These are phyloP conservation scores for Gymnocheta viridis DNA, from an alignment of 2,888 invertebrate genomes.

Conservation along the genomic window DNA sequence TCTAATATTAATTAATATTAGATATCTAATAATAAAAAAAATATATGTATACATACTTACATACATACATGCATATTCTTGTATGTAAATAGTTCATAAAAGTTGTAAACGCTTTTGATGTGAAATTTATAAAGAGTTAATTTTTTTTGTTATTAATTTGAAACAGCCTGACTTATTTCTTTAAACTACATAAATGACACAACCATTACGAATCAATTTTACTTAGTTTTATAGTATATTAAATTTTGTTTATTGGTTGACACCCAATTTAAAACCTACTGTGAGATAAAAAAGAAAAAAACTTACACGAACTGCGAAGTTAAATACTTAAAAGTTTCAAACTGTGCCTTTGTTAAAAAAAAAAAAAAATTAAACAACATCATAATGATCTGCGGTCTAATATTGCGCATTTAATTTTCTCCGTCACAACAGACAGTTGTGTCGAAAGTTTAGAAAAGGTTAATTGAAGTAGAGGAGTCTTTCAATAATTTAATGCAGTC, in stretches of 20 bases:
- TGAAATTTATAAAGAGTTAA: neutral
- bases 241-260: neutral
- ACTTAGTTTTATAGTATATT: neutral
- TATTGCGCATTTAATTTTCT: neutral
- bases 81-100: neutral
- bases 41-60: too few relatives aligned
- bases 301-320: neutral
- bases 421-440: neutral
- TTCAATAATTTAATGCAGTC: neutral
- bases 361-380: too few relatives aligned
- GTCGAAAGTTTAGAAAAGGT: slow-evolving; percentile 2
- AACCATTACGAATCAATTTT: slow-evolving; percentile 37
- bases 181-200: slow-evolving; percentile 1
- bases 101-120: neutral
- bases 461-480: slow-evolving; percentile 12
- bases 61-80: too few relatives aligned
- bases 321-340: neutral
- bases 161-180: neutral
- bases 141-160: neutral
- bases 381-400: neutral
- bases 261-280: slow-evolving; percentile 1
- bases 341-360: neutral
- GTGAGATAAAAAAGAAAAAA: neutral
- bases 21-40: neutral
- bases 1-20: too few relatives aligned